These are phyloP conservation scores for Chrysolina oricalcia DNA, from an alignment of 2,888 invertebrate species.

Conservation along the genomic window DNA sequence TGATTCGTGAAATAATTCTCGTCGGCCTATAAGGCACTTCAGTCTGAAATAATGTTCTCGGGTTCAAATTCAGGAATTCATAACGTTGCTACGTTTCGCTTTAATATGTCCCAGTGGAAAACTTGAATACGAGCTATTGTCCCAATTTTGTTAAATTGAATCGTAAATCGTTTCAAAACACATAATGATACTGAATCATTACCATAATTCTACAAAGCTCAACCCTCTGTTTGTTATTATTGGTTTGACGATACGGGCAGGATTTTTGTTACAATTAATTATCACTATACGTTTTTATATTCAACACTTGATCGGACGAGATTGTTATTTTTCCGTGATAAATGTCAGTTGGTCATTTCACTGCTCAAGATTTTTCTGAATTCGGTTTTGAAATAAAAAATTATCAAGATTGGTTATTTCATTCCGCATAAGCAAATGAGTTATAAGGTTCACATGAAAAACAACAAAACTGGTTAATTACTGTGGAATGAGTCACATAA, in stretches of 20 bases:
- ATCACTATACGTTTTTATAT: too few relatives aligned
- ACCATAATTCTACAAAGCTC: neutral
- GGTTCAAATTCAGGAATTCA: neutral
- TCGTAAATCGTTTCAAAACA: neutral
- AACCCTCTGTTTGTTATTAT: neutral
- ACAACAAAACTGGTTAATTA: too few relatives aligned
- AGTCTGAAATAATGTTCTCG: slow-evolving; percentile 11
- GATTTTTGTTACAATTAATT: too few relatives aligned
- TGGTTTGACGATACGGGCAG: neutral
- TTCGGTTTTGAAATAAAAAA: too few relatives aligned
- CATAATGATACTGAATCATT: neutral
- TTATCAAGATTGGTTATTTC: too few relatives aligned
- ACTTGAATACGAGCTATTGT: neutral
- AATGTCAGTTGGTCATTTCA: too few relatives aligned
- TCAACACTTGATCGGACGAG: too few relatives aligned
- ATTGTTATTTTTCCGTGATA: too few relatives aligned
- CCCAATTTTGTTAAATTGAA: neutral
- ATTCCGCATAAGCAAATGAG: too few relatives aligned
- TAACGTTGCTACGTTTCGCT: neutral
- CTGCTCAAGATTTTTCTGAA: too few relatives aligned
- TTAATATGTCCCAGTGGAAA: neutral
- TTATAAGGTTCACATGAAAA: too few relatives aligned
- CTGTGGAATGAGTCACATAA: too few relatives aligned
- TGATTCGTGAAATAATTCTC: neutral
- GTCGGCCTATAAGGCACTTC: neutral